Evolutionary conservation across 2,797 vertebrate species (phyloP).

Genomic region (Enteromius treurensis): DNA sequence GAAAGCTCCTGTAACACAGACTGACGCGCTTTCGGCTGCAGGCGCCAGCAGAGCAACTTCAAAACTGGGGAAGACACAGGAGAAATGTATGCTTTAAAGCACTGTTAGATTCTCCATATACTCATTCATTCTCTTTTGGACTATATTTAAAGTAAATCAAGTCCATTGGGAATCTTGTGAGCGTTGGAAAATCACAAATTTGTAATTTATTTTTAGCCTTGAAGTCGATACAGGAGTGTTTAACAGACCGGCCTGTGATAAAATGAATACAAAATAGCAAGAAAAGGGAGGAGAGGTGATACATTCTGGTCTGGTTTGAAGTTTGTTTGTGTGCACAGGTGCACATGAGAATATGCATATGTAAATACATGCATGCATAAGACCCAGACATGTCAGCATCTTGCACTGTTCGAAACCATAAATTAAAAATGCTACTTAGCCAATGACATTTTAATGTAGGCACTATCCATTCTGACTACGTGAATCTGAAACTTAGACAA

Average conservation of each 20-base stretch:
- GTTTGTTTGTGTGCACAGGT: conserved; percentile 18
- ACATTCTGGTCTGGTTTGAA: background rate
- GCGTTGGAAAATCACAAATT: background rate
- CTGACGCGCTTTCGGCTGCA: background rate
- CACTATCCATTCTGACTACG: background rate
- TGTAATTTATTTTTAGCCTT: background rate
- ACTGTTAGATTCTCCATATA: background rate
- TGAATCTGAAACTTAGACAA: background rate
- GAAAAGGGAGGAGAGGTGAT: background rate
- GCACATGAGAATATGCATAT: background rate
- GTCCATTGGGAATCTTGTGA: background rate
- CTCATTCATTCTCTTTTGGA: conserved; percentile 4
- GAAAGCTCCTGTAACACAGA: conserved; percentile 7
- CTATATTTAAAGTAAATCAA: background rate
- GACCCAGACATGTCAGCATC: background rate
- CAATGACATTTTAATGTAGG: background rate
- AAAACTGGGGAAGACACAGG: conserved; percentile 6
- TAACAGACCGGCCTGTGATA: background rate
- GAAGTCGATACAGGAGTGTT: background rate
- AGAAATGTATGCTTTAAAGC: conserved; percentile 1
- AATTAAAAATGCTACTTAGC: background rate
- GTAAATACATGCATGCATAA: background rate
- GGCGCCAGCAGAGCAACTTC: background rate
- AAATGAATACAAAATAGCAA: background rate
- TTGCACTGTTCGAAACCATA: background rate